These are phyloP conservation scores for Himalopsyche phryganea DNA, from an alignment of 1,140 invertebrate genomes.

Conservation along the genomic window DNA sequence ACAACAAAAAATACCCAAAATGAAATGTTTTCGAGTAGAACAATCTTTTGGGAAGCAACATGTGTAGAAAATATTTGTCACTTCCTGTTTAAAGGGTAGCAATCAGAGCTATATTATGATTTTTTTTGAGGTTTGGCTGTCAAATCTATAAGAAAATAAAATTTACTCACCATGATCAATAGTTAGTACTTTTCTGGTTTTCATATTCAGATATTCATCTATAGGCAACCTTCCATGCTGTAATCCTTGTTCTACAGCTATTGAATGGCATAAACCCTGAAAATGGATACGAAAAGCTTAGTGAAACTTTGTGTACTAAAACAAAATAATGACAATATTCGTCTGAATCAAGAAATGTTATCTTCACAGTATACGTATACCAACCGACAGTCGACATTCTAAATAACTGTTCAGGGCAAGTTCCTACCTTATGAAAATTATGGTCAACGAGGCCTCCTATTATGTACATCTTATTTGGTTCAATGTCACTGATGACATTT, in stretches of 20 bases:
- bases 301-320: not conserved
- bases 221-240: conserved; percentile 86
- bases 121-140: too few relatives aligned
- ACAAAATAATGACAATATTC: not conserved
- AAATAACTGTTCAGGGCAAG: too few relatives aligned
- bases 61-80: too few relatives aligned
- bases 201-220: conserved; percentile 87
- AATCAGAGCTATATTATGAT: too few relatives aligned
- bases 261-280: conserved; percentile 61
- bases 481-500: conserved; percentile 75
- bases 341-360: not conserved
- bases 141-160: too few relatives aligned
- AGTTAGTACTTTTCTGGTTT: conserved; percentile 89
- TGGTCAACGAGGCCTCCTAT: conserved; percentile 98
- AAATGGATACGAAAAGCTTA: conserved; percentile 1
- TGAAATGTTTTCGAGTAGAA: too few relatives aligned
- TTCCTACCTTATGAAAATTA: conserved; percentile 89
- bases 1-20: too few relatives aligned
- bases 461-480: conserved; percentile 80
- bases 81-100: too few relatives aligned
- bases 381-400: too few relatives aligned
- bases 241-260: conserved; percentile 75
- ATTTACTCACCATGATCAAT: conserved; percentile 88
- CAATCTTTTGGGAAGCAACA: too few relatives aligned
- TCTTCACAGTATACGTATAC: too few relatives aligned